A percentile compares a stretch with the other conserved stretches of the same genome.
phyloP scores from a whole-genome alignment of 2,113 vertebrate species.

The Amazona vittata region DNA sequence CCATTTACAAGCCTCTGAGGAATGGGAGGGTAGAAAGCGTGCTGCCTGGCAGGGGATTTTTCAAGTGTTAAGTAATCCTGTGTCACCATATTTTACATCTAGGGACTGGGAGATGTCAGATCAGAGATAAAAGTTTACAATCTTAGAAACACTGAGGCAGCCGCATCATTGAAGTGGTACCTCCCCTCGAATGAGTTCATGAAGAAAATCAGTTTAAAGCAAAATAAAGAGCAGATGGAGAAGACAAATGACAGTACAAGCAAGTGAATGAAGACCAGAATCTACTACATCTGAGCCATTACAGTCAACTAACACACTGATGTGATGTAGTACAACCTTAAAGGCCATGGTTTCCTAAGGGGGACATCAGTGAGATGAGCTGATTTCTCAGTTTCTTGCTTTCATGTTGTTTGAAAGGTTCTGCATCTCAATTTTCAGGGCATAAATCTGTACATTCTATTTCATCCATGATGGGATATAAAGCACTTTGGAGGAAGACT shows the following conservation, averaged over 20 bases:
- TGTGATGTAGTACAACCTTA: not conserved
- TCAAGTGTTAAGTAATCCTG: slow-evolving; percentile 77
- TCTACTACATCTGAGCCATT: not conserved
- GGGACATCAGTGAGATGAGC: not conserved
- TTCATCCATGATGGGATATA: not conserved
- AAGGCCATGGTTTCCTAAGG: not conserved
- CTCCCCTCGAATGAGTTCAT: not conserved
- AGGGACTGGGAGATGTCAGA: slow-evolving; percentile 36
- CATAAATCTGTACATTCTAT: not conserved
- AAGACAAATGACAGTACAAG: not conserved
- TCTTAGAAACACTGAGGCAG: not conserved
- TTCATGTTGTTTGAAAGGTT: not conserved
- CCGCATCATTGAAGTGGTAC: not conserved
- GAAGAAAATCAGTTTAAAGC: not conserved
- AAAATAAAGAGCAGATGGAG: not conserved
- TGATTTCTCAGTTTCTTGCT: not conserved
- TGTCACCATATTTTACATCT: slow-evolving; percentile 73
- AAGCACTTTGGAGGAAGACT: not conserved
- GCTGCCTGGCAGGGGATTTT: slow-evolving; percentile 72
- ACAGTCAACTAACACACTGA: not conserved
- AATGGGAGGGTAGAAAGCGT: slow-evolving; percentile 69
- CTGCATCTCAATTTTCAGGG: not conserved
- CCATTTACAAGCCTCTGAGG: slow-evolving; percentile 69
- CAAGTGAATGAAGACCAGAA: not conserved
- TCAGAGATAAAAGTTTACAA: not conserved